A percentile compares a stretch with the other conserved stretches of the same genome.
These are phyloP conservation scores for human (Homo sapiens) DNA, from an alignment of 2,113 vertebrate species.

Conservation along the genomic window DNA sequence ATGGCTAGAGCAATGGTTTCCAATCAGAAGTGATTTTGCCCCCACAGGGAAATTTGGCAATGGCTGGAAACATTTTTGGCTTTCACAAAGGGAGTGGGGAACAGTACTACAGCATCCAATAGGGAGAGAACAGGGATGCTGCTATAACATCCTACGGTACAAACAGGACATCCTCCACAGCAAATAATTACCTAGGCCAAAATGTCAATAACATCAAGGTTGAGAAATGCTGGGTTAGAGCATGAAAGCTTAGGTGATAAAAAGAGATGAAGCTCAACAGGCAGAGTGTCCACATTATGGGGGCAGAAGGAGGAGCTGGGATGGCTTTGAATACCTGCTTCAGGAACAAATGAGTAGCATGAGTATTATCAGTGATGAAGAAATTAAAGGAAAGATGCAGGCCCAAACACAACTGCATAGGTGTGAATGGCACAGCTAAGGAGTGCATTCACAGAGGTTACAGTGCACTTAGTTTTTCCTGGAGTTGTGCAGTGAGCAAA, in stretches of 20 bases:
- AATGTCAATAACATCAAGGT: not conserved
- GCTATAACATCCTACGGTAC: not conserved
- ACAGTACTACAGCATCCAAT: not conserved
- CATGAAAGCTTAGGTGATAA: not conserved
- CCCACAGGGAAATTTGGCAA: not conserved
- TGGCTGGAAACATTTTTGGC: not conserved
- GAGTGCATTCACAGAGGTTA: rapidly evolving
- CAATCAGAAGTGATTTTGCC: not conserved
- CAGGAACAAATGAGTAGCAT: not conserved
- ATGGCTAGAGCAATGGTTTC: not conserved
- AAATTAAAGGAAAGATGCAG: not conserved
- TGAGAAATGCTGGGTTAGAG: not conserved
- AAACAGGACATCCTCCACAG: not conserved
- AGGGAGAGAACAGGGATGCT: not conserved
- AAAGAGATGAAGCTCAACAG: not conserved
- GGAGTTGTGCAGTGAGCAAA: not conserved
- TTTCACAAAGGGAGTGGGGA: not conserved
- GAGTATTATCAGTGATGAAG: not conserved
- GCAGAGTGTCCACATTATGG: not conserved
- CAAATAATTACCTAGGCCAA: not conserved
- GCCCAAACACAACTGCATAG: not conserved
- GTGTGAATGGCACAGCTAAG: not conserved
- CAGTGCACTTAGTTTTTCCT: not conserved
- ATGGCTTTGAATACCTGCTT: not conserved
- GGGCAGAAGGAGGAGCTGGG: rapidly evolving